phyloP scores from a whole-genome alignment of 2,797 vertebrate species.

The Sebastes oblongus region DNA sequence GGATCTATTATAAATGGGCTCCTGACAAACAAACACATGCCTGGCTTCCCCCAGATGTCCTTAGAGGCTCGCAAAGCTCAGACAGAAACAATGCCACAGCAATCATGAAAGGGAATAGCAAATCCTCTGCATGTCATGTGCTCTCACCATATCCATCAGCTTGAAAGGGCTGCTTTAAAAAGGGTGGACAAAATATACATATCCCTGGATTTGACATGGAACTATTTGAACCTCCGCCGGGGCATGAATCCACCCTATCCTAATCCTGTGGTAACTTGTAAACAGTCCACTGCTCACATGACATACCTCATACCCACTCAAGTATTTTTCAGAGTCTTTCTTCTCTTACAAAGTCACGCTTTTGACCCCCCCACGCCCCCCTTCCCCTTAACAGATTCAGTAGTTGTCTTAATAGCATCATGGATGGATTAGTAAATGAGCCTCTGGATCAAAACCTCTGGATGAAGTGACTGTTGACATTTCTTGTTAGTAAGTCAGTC shows the following conservation, averaged over 20 bases:
- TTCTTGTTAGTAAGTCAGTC: not conserved
- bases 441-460: not conserved
- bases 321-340: slow-evolving; percentile 25
- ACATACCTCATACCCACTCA: slow-evolving; percentile 45
- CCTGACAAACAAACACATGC: slow-evolving; percentile 77
- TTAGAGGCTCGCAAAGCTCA: slow-evolving; percentile 62
- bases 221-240: slow-evolving; percentile 56
- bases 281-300: slow-evolving; percentile 67
- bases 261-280: slow-evolving; percentile 72
- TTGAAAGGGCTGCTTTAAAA: slow-evolving; percentile 58
- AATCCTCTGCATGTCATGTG: slow-evolving; percentile 68
- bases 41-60: slow-evolving; percentile 61
- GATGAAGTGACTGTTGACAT: not conserved
- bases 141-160: slow-evolving; percentile 60
- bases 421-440: not conserved
- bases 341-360: slow-evolving; percentile 26
- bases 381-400: not conserved
- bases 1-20: slow-evolving; percentile 71
- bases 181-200: slow-evolving; percentile 56
- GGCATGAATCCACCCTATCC: slow-evolving; percentile 58
- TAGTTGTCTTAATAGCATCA: not conserved
- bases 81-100: slow-evolving; percentile 68
- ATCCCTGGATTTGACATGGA: slow-evolving; percentile 67
- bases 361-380: not conserved
- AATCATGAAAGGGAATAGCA: slow-evolving; percentile 69